phyloP scores from a whole-genome alignment of 2,888 invertebrate genomes.

The Parthenolecanium corni region DNA sequence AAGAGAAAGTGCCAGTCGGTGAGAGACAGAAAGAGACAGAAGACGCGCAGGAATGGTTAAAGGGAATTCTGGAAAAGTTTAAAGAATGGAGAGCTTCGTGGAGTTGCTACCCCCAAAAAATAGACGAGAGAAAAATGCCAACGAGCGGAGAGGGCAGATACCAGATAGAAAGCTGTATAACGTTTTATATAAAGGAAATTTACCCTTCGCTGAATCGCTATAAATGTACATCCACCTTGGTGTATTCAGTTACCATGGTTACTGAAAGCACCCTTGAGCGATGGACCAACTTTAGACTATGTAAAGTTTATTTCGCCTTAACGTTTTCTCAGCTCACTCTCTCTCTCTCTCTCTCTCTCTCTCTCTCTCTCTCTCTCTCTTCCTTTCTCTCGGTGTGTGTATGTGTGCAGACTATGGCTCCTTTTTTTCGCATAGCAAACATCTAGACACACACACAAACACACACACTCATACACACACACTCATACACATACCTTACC shows the following conservation, averaged over 20 bases:
- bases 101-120: slow-evolving; percentile 2
- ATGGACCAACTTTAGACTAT: slow-evolving; percentile 28
- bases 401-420: too few species aligned
- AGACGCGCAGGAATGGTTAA: slow-evolving; percentile 17
- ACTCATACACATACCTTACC: too few species aligned
- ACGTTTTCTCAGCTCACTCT: too few species aligned
- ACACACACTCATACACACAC: too few species aligned
- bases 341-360: too few species aligned
- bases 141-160: not conserved
- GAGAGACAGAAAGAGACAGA: too few species aligned
- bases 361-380: too few species aligned
- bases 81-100: slow-evolving; percentile 24
- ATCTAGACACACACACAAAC: too few species aligned
- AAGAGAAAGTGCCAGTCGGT: too few species aligned
- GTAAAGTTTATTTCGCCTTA: slow-evolving; percentile 29
- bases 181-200: slow-evolving; percentile 26
- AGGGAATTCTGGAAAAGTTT: slow-evolving; percentile 28
- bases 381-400: too few species aligned
- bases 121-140: not conserved
- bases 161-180: slow-evolving; percentile 25
- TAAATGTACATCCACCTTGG: slow-evolving; percentile 28
- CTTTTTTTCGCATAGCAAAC: too few species aligned
- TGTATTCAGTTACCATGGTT: slow-evolving; percentile 24
- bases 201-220: slow-evolving; percentile 29
- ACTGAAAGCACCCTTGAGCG: slow-evolving; percentile 28